Evolutionary conservation across 2,113 vertebrate genomes (phyloP).

Genomic region (Rana temporaria): DNA sequence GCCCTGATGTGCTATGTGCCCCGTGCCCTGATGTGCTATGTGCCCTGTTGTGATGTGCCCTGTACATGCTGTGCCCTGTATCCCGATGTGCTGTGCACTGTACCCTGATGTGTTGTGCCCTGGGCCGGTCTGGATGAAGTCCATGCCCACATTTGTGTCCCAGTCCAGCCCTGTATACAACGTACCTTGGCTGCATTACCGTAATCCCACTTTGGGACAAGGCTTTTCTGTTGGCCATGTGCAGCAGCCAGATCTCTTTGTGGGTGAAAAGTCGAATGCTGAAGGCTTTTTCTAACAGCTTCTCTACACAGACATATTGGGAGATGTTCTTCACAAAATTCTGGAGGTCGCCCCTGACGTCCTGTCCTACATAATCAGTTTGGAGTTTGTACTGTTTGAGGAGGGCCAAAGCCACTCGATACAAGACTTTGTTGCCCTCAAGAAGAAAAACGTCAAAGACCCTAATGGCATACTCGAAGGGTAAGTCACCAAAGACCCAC

Average conservation of each 20-base stretch:
- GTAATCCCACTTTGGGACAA: slow-evolving; percentile 80
- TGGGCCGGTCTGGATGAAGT: no score
- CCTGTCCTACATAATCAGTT: slow-evolving; percentile 72
- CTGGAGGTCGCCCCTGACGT: slow-evolving; percentile 78
- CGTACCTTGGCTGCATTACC: slow-evolving; percentile 73
- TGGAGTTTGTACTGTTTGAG: slow-evolving; percentile 82
- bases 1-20: no score
- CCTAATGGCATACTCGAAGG: slow-evolving; percentile 81
- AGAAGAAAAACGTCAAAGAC: slow-evolving; percentile 83
- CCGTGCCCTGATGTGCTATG: no score
- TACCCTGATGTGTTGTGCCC: no score
- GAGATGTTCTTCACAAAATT: slow-evolving; percentile 76
- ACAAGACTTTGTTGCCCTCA: slow-evolving; percentile 89
- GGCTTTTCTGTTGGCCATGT: slow-evolving; percentile 82
- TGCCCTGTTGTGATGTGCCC: no score
- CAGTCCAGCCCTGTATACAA: no score
- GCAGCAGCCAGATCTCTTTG: slow-evolving; percentile 83
- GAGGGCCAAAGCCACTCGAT: slow-evolving; percentile 82
- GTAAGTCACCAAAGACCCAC: slow-evolving; percentile 86
- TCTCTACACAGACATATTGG: slow-evolving; percentile 69
- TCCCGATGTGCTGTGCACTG: no score
- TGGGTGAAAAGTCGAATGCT: slow-evolving; percentile 80
- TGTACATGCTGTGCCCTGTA: no score
- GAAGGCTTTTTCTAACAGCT: slow-evolving; percentile 82
- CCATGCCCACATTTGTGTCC: no score